These are phyloP conservation scores for Leptinotarsa rubiginosa DNA, from an alignment of 2,888 invertebrate species.

Conservation along the genomic window DNA sequence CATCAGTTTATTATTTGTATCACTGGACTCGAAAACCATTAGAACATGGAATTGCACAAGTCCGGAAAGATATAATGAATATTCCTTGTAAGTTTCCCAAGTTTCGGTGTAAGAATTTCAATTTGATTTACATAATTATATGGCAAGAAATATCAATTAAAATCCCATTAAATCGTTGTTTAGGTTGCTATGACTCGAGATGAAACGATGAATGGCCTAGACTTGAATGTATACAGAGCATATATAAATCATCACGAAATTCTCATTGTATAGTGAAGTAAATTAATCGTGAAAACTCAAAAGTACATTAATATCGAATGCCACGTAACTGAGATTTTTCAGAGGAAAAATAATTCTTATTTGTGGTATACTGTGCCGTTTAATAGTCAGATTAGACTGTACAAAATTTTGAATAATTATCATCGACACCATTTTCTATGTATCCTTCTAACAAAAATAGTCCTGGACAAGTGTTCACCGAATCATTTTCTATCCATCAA, in stretches of 20 bases:
- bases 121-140: constrained; percentile 34
- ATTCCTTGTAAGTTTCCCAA: constrained; percentile 6
- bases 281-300: neutral
- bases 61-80: constrained; percentile 13
- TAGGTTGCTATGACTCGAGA: constrained; percentile 24
- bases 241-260: neutral
- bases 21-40: neutral
- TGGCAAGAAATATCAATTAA: constrained; percentile 36
- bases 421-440: neutral
- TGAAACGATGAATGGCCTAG: constrained; percentile 20
- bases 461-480: neutral
- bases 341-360: too few species aligned
- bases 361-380: too few species aligned
- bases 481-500: constrained; percentile 4
- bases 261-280: neutral
- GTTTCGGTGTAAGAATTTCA: constrained; percentile 16
- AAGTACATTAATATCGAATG: neutral
- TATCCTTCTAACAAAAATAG: neutral
- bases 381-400: too few species aligned
- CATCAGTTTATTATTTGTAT: neutral
- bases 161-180: constrained; percentile 38
- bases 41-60: neutral
- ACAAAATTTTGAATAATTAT: too few species aligned
- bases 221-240: constrained; percentile 16
- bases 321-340: too few species aligned